Evolutionary conservation across 2,113 vertebrate genomes (phyloP), one percentile per base, ranked within the genome.

Genomic region (Emydura subglobosa): DNA sequence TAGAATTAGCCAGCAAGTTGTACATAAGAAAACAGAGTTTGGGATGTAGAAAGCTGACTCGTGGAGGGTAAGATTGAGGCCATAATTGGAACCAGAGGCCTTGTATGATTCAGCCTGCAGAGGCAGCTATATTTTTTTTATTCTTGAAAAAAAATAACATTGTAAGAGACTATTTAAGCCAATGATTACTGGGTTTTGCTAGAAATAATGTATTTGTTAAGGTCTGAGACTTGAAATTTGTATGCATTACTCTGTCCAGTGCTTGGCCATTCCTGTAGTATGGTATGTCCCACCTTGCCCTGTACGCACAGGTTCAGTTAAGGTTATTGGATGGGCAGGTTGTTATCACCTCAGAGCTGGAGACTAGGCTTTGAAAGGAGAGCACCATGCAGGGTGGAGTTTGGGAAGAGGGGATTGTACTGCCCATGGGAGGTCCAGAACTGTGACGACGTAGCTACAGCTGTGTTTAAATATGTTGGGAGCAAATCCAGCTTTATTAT

Each of bases 131-230:
- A 44, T 68, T 54, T 54, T 54, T 50, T 57, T 22, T 51, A 44
- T 78, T 44, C 10, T 78, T 78, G 74, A 47, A 78, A 78, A 78
- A 76, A 47, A 72, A 42, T 27, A 29, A 16, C 22, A 14, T 76
- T 13, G 16, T 31, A 29, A 31, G 31, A 47, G 47, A 85, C 49
- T 68, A 51, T 14, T 13, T 12, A 49, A 82, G 47, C 7, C 31
- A 79, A 0, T 29, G 50, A 5, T 5, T 51, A 4, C 1, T 1
- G 29, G 13, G 1, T 1, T 25, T 50, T 17, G 3, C 51, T 21
- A 0, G 0, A 7, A 29, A 14, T 16, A 5, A 10, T 6, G 53
- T 7, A 5, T 47, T 57, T 4, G 2, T 11, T 65, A n/a, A 7
- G 44, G 9, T 85, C 79, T 76, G 24, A 1, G 39, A 8, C 34